Evolutionary conservation across 2,888 invertebrate genomes (phyloP).

Genomic region (Macrophya annulata): DNA sequence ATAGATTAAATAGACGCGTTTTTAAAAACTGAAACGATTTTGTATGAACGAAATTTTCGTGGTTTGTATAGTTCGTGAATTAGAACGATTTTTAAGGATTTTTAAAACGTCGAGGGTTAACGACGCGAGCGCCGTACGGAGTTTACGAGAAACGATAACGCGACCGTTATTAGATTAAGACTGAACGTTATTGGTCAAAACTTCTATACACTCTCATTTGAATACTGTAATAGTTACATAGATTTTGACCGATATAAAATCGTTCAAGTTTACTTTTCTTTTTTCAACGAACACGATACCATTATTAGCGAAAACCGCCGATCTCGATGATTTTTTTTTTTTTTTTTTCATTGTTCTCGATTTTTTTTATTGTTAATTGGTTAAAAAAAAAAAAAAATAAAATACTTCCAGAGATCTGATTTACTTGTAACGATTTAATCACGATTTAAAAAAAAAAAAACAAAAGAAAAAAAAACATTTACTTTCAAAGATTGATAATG

Average conservation of each 20-base stretch:
- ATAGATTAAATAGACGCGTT: background rate
- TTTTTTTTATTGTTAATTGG: too few species aligned
- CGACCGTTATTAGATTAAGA: background rate
- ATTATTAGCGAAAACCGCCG: too few species aligned
- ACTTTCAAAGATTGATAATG: too few species aligned
- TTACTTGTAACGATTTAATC: too few species aligned
- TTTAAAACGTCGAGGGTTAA: too few species aligned
- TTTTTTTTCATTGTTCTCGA: too few species aligned
- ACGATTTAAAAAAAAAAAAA: too few species aligned
- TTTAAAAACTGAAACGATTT: background rate
- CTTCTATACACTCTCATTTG: background rate
- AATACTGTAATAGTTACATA: background rate
- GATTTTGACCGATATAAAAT: background rate
- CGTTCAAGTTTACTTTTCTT: background rate
- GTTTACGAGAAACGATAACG: background rate
- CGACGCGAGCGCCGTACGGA: background rate
- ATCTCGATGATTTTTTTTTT: too few species aligned
- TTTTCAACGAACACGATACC: background rate
- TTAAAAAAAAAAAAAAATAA: too few species aligned
- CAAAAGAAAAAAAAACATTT: too few species aligned
- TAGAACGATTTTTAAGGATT: background rate
- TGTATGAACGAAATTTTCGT: background rate
- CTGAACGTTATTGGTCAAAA: background rate
- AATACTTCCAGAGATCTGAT: too few species aligned
- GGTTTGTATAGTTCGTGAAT: background rate